phyloP scores from a whole-genome alignment of 2,113 vertebrate genomes.

The Telmatochromis sp. region DNA sequence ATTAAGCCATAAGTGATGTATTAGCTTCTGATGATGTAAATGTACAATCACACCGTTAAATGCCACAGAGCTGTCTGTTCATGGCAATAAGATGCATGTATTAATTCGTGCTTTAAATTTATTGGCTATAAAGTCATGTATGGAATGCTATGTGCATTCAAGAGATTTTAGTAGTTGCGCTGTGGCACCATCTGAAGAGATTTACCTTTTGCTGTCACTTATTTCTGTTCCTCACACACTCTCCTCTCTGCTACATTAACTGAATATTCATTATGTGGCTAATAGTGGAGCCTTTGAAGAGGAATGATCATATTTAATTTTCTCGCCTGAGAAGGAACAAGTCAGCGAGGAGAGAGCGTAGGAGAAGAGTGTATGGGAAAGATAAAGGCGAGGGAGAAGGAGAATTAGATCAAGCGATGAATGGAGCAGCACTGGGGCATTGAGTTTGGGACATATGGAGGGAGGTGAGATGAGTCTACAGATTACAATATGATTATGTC shows the following conservation, averaged over 20 bases:
- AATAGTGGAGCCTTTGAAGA: conserved; percentile 64
- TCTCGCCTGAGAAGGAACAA: conserved; percentile 47
- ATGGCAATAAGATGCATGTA: conserved; percentile 37
- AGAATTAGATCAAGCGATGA: conserved; percentile 45
- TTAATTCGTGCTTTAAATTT: conserved; percentile 43
- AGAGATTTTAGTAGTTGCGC: not conserved
- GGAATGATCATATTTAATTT: conserved; percentile 65
- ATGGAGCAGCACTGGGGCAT: conserved; percentile 12
- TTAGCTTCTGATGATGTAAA: conserved; percentile 50
- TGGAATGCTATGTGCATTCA: not conserved
- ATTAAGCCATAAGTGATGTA: conserved; percentile 63
- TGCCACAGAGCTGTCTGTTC: conserved; percentile 38
- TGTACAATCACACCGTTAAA: conserved; percentile 52
- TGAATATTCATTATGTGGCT: conserved; percentile 66
- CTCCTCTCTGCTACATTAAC: conserved; percentile 51
- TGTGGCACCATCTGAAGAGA: not conserved
- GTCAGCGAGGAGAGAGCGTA: conserved; percentile 8
- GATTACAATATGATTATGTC: conserved; percentile 61
- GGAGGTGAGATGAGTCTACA: conserved; percentile 19
- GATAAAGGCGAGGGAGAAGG: conserved; percentile 42
- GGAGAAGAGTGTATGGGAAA: conserved; percentile 2
- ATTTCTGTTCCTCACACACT: conserved; percentile 12
- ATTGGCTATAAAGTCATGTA: conserved; percentile 16
- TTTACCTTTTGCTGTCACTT: conserved; percentile 43
- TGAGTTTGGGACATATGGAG: conserved; percentile 9